Conservation (phyloP, 1,140 invertebrate genomes). For the Oncopodura yosiiana region DNA sequence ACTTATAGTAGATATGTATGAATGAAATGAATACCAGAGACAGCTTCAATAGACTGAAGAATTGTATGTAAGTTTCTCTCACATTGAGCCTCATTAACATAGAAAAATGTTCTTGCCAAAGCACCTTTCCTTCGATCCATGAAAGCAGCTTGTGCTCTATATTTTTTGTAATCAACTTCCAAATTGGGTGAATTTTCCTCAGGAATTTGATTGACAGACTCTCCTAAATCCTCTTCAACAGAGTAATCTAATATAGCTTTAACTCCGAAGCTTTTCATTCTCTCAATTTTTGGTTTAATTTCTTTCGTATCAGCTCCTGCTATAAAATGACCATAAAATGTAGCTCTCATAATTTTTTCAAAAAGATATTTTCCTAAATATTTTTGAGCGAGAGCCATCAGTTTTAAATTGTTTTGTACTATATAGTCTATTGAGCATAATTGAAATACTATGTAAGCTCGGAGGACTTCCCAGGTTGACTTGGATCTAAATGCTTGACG, state of each 20-base stretch:
- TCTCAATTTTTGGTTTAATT: conserved; percentile 69
- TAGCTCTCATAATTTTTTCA: conserved; percentile 71
- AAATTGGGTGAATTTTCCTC: conserved; percentile 47
- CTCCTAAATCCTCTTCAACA: conserved; percentile 87
- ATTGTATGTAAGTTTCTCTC: conserved; percentile 96
- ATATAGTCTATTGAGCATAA: conserved; percentile 79
- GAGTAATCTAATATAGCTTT: conserved; percentile 98
- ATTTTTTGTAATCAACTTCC: background rate
- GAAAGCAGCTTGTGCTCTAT: conserved; percentile 52
- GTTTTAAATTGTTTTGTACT: conserved; percentile 87
- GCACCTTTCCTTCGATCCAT: conserved; percentile 88
- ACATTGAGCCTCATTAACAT: conserved; percentile 91
- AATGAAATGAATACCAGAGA: too few species aligned
- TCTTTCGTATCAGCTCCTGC: conserved; percentile 81
- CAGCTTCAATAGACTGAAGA: conserved; percentile 85
- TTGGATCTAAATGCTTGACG: conserved; percentile 83
- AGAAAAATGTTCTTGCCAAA: conserved; percentile 92
- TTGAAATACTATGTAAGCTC: conserved; percentile 85
- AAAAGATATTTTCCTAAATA: conserved; percentile 77
- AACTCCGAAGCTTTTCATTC: conserved; percentile 84
- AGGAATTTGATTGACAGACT: too few species aligned
- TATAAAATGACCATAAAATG: conserved; percentile 98
- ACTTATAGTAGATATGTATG: too few species aligned
- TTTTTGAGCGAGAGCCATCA: conserved; percentile 75
- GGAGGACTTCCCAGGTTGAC: conserved; percentile 79